Percentiles rank a stretch among this genome's conserved stretches.
These are phyloP conservation scores for Illadopsis cleaveri DNA, from an alignment of 2,113 vertebrate genomes.

Conservation along the genomic window DNA sequence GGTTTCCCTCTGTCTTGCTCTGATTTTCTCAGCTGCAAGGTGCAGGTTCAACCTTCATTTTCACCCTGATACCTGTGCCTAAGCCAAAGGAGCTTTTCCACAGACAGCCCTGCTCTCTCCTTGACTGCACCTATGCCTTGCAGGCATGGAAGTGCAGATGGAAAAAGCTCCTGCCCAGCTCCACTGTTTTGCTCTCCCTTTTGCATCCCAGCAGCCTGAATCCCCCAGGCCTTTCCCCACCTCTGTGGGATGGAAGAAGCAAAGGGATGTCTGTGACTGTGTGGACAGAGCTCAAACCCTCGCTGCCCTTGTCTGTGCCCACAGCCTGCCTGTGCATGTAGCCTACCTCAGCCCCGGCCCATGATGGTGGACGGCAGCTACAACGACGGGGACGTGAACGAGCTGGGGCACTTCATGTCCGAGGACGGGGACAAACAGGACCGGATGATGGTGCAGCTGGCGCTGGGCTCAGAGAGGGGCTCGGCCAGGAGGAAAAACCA, in stretches of 20 bases:
- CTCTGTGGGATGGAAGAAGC: neutral
- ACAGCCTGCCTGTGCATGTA: constrained; percentile 89
- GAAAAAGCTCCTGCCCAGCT: neutral
- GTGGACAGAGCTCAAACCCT: neutral
- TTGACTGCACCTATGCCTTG: neutral
- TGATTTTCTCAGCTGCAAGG: neutral
- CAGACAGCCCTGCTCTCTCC: neutral
- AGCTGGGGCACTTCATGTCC: constrained; percentile 80
- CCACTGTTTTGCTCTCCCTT: neutral
- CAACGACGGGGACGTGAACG: constrained; percentile 84
- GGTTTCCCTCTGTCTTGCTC: neutral
- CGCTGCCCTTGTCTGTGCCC: neutral
- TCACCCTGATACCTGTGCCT: neutral
- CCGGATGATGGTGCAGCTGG: constrained; percentile 87
- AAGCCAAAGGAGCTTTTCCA: neutral
- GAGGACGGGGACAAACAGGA: constrained; percentile 87
- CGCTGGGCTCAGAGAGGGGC: constrained; percentile 81
- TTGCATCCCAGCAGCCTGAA: neutral
- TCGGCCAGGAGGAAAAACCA: constrained; percentile 81
- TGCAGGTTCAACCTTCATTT: neutral
- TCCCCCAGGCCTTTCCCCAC: neutral
- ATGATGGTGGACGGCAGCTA: constrained; percentile 86
- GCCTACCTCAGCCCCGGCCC: constrained; percentile 80
- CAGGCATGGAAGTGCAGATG: neutral
- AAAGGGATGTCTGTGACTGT: rapidly evolving